Base-by-base conservation (phyloP, 2,113 vertebrate genomes). In the Phoxinus phoxinus region DNA sequence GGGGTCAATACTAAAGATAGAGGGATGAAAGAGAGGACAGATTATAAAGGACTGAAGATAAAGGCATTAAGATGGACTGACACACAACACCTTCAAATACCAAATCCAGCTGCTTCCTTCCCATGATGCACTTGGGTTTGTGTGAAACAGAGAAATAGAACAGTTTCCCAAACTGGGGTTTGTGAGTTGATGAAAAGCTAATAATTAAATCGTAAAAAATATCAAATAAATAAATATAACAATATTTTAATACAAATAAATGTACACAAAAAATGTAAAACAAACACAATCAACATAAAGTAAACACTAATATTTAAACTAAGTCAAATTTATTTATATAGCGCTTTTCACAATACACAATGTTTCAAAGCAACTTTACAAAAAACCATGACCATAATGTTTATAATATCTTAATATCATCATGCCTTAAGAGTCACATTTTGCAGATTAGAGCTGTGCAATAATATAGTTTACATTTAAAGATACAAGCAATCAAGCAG, bases 51-150 rank as follows among this genome's bases (percentile, higher is more conserved):
- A 73, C 69, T 44, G 23, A 73, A 46, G 71, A 73, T 73, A 46
- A 73, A 73, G 71, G 41, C 23, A 73, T 73, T 73, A 73, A 73
- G 41, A 73, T 25, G 71, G 41, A 73, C 71, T 73, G 71, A 73
- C 71, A 73, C 71, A 73, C 71, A 73, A 46, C 71, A 46, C 71
- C 23, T 73, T 41, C 71, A 46, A 73, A 73, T 73, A 46, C 8
- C 71, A 46, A 46, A 46, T 73, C 37, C 71, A 73, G 71, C 71
- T 73, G 71, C 71, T 25, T 46, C 23, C 12, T 73, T 73, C 71
- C 71, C 71, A 73, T 44, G 5, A 44, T 73, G 37, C 71, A 73
- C 11, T 73, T 73, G 23, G 37, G 69, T 25, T 25, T 25, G 69
- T 10, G 23, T n/a, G 41, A 73, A 73, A 44, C 23, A 46, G 23